A percentile compares a stretch with the other conserved stretches of the same genome.
Evolutionary conservation across 2,797 vertebrate species (phyloP).

Genomic region (Syndactyla subalaris): DNA sequence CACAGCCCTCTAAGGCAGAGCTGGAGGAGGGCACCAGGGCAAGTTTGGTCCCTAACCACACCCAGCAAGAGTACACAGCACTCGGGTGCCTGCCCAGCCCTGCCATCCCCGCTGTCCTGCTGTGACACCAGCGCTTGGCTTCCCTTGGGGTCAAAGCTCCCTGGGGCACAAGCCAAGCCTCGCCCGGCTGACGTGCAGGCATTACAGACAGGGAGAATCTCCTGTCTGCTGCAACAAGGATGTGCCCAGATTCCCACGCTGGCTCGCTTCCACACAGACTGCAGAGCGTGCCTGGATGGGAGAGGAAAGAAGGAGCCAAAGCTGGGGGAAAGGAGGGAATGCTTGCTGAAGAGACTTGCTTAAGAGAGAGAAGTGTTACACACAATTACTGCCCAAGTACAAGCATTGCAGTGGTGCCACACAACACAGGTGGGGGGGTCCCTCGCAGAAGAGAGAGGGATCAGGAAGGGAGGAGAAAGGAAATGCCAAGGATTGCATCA

Average conservation of each 20-base stretch:
- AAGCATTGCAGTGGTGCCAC: neutral
- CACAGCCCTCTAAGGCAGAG: neutral
- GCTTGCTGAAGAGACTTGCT: neutral
- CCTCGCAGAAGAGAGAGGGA: neutral
- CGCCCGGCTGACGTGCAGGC: fast-evolving
- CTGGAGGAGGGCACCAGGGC: neutral
- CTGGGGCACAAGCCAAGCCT: neutral
- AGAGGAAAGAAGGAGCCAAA: neutral
- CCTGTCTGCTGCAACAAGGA: neutral
- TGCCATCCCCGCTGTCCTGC: neutral
- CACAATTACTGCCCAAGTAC: neutral
- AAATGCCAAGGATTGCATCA: neutral
- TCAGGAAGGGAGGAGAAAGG: neutral
- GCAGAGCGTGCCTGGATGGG: neutral
- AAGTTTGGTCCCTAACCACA: neutral
- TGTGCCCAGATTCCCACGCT: neutral
- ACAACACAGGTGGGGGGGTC: neutral
- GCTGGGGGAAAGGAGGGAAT: neutral
- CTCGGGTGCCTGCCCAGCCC: neutral
- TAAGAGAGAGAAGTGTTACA: neutral
- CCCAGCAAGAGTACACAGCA: neutral
- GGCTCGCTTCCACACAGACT: neutral
- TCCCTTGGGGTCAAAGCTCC: neutral
- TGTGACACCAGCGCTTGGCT: neutral
- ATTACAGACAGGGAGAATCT: neutral